Conservation (phyloP, 2,113 vertebrate genomes). For the Neomonachus schauinslandi region DNA sequence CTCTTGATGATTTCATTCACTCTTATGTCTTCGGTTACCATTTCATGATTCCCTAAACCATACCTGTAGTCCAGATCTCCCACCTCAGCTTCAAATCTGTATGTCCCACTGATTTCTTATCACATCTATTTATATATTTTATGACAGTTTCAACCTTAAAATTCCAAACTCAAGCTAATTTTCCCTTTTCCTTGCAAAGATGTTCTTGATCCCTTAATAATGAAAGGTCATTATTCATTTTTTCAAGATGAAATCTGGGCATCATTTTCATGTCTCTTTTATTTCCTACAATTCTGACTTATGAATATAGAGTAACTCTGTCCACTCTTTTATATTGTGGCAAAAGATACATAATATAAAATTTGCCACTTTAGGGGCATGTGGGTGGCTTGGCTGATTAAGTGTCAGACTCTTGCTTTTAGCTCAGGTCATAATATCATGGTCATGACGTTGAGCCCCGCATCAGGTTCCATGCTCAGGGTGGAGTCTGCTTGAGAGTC, state of each 20-base stretch:
- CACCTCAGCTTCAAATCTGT: background rate
- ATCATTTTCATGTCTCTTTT: background rate
- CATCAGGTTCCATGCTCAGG: background rate
- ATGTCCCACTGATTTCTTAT: background rate
- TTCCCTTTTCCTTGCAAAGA: background rate
- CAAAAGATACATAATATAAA: background rate
- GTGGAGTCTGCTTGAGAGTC: background rate
- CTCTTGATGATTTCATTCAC: background rate
- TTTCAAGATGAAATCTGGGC: background rate
- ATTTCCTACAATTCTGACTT: background rate
- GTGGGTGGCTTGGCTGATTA: background rate
- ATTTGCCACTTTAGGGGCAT: background rate
- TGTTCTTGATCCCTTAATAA: no score
- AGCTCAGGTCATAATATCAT: background rate
- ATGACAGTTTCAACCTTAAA: background rate
- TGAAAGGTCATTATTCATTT: background rate
- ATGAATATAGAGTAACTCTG: background rate
- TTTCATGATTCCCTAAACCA: background rate
- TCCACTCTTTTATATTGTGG: background rate
- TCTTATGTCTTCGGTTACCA: background rate
- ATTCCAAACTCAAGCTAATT: background rate
- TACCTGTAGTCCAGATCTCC: background rate
- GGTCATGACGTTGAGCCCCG: background rate
- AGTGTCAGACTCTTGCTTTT: background rate
- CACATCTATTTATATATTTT: background rate